These are phyloP conservation scores for Clunio marinus DNA, from an alignment of 2,888 invertebrate species.

Conservation along the genomic window DNA sequence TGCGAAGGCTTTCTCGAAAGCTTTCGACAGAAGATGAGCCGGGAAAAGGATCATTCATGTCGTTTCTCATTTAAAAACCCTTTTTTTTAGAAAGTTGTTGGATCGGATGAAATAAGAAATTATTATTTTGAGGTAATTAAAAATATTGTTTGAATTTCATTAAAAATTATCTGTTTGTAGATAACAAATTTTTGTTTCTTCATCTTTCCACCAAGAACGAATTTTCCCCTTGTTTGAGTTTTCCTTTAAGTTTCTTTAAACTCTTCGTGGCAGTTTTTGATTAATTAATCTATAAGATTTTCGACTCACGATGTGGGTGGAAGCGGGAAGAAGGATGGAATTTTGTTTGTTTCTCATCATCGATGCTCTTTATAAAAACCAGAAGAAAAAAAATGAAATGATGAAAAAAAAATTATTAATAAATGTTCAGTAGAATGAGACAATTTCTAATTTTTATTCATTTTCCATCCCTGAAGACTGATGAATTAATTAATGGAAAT, in stretches of 20 bases:
- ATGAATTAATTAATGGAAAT: too few species aligned
- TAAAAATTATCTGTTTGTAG: constrained; percentile 23
- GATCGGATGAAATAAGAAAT: neutral
- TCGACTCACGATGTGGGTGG: neutral
- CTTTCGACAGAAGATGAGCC: too few species aligned
- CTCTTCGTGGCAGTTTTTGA: constrained; percentile 10
- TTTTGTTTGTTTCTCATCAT: constrained; percentile 8
- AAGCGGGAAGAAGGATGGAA: neutral
- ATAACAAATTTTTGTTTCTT: neutral
- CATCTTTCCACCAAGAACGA: neutral
- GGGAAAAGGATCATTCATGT: too few species aligned
- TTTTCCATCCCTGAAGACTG: too few species aligned
- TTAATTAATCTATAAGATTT: constrained; percentile 24
- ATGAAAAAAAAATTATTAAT: too few species aligned
- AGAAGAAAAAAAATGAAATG: too few species aligned
- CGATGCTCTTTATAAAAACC: too few species aligned
- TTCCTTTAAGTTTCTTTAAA: constrained; percentile 8
- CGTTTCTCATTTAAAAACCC: too few species aligned
- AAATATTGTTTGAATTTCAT: constrained; percentile 25
- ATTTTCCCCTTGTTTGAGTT: constrained; percentile 7
- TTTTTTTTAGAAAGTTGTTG: neutral
- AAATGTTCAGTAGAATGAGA: too few species aligned
- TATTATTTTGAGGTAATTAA: constrained; percentile 2
- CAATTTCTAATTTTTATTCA: too few species aligned
- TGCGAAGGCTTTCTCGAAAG: too few species aligned